phyloP scores from a whole-genome alignment of 1,140 invertebrate genomes.

The Antheraea pernyi region DNA sequence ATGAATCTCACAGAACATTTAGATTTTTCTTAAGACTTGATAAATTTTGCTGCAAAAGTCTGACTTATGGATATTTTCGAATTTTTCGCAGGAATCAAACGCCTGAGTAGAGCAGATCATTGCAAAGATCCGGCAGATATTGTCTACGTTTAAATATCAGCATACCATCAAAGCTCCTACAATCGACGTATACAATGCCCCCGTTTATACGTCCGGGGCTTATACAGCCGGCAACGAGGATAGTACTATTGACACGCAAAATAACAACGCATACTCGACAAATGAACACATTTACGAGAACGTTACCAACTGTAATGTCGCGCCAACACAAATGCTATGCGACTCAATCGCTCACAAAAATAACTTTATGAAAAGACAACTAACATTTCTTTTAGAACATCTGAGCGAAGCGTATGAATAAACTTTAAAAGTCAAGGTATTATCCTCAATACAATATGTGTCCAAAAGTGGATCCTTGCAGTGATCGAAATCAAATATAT shows the following conservation, averaged over 20 bases:
- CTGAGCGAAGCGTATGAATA: constrained; percentile 82
- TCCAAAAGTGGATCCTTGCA: constrained; percentile 77
- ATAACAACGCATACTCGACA: constrained; percentile 43
- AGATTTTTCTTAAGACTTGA: constrained; percentile 32
- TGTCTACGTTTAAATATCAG: constrained; percentile 86
- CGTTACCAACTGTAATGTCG: constrained; percentile 69
- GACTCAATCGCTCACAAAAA: constrained; percentile 75
- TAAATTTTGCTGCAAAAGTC: constrained; percentile 48
- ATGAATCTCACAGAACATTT: constrained; percentile 37
- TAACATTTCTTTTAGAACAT: constrained; percentile 80
- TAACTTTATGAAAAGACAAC: constrained; percentile 74
- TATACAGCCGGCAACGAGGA: constrained; percentile 44
- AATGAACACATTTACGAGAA: constrained; percentile 59
- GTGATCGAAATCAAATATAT: constrained; percentile 71
- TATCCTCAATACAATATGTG: constrained; percentile 71
- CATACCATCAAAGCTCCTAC: constrained; percentile 80
- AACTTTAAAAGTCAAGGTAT: constrained; percentile 57
- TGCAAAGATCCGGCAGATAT: constrained; percentile 87
- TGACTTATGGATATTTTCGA: constrained; percentile 68
- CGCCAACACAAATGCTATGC: constrained; percentile 69
- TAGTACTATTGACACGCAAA: constrained; percentile 55
- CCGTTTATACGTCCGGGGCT: constrained; percentile 45
- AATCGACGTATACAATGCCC: constrained; percentile 72
- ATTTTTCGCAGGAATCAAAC: constrained; percentile 84
- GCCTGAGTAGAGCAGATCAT: constrained; percentile 89